A percentile compares a stretch with the other conserved stretches of the same genome.
phyloP scores from a whole-genome alignment of 1,140 invertebrate species.

The Lepidotrigona ventralis region DNA sequence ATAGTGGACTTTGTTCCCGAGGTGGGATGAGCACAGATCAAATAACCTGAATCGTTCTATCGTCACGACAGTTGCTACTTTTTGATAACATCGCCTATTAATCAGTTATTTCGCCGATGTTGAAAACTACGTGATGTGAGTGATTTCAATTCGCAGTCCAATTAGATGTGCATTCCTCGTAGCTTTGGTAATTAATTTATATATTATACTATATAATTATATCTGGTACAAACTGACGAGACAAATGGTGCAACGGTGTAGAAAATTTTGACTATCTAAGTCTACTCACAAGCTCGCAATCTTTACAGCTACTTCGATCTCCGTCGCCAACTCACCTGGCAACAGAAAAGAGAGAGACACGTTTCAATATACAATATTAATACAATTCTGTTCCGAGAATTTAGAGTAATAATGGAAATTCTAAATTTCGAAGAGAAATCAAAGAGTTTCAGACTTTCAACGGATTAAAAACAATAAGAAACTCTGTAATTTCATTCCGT shows the following conservation, averaged over 20 bases:
- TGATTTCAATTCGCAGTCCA: background rate
- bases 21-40: constrained; percentile 52
- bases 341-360: constrained; percentile 39
- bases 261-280: background rate
- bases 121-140: background rate
- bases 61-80: background rate
- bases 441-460: too few species aligned
- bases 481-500: background rate
- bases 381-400: too few species aligned
- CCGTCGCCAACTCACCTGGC: constrained; percentile 50
- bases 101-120: background rate
- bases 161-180: background rate
- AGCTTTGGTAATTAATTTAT: too few species aligned
- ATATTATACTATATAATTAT: too few species aligned
- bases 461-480: too few species aligned
- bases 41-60: constrained; percentile 43
- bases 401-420: too few species aligned
- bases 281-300: background rate
- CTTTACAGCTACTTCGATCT: background rate
- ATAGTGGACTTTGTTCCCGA: constrained; percentile 54
- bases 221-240: background rate
- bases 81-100: constrained; percentile 32
- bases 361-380: too few species aligned
- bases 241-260: background rate
- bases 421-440: too few species aligned